A percentile compares a stretch with the other conserved stretches of the same genome.
These are phyloP conservation scores for Sinocyclocheilus anophthalmus DNA, from an alignment of 2,113 vertebrate genomes.

Conservation along the genomic window DNA sequence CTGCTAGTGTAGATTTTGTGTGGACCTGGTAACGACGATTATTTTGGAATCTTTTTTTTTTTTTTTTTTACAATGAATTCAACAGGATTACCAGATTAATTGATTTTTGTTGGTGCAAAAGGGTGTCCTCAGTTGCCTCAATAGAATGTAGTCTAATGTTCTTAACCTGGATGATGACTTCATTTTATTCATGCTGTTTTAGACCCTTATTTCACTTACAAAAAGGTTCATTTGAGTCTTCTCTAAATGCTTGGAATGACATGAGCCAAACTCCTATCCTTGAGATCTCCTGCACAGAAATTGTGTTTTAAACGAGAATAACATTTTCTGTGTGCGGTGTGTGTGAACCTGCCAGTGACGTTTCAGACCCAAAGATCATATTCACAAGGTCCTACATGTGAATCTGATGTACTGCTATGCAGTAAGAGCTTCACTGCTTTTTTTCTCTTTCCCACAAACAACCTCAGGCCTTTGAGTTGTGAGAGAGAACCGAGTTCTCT, in stretches of 20 bases:
- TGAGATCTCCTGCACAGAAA: neutral
- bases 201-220: too few species aligned
- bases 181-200: too few species aligned
- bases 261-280: neutral
- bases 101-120: too few species aligned
- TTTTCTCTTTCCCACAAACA: neutral
- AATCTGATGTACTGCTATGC: neutral
- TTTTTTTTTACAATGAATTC: neutral
- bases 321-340: neutral
- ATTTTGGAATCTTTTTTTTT: too few species aligned
- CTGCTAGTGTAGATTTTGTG: too few species aligned
- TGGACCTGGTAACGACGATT: too few species aligned
- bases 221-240: neutral
- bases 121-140: too few species aligned
- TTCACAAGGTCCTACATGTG: neutral
- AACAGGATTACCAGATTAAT: too few species aligned
- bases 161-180: too few species aligned
- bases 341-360: neutral
- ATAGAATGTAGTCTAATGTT: too few species aligned
- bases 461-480: neutral
- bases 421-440: neutral
- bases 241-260: neutral
- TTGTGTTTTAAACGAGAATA: neutral
- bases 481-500: neutral
- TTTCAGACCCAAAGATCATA: neutral